Percentiles rank a stretch among this genome's conserved stretches.
Evolutionary conservation across 2,888 invertebrate species (phyloP).

Genomic region (Litoditis marina): DNA sequence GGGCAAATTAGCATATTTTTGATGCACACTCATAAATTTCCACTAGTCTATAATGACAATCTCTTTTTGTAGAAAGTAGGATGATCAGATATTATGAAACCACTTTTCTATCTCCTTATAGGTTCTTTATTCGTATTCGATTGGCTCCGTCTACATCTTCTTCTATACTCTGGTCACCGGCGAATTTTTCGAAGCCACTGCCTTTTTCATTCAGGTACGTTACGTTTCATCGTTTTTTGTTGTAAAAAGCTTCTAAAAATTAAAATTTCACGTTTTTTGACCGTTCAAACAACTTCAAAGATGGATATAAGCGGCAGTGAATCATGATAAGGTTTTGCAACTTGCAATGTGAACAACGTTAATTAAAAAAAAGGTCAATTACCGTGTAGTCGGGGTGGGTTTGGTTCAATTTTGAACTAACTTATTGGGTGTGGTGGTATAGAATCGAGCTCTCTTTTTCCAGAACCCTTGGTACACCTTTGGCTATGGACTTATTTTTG

Average conservation of each 20-base stretch:
- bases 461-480: slow-evolving; percentile 73
- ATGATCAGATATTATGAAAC: neutral
- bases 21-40: no score
- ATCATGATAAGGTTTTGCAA: no score
- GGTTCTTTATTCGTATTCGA: slow-evolving; percentile 81
- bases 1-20: no score
- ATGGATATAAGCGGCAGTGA: no score
- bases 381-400: no score
- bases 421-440: neutral
- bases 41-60: no score
- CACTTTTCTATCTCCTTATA: slow-evolving; percentile 30
- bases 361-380: no score
- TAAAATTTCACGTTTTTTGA: no score
- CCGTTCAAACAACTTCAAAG: no score
- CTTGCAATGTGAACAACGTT: no score
- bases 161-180: slow-evolving; percentile 74
- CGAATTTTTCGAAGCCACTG: slow-evolving; percentile 74
- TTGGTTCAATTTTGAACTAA: no score
- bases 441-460: slow-evolving; percentile 7
- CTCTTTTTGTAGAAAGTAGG: neutral
- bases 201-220: slow-evolving; percentile 75
- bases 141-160: slow-evolving; percentile 81
- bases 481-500: slow-evolving; percentile 80
- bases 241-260: neutral
- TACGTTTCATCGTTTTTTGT: neutral